A percentile compares a stretch with the other conserved stretches of the same genome.
These are phyloP conservation scores for Liposcelis brunnea DNA, from an alignment of 2,888 invertebrate species.

Conservation along the genomic window DNA sequence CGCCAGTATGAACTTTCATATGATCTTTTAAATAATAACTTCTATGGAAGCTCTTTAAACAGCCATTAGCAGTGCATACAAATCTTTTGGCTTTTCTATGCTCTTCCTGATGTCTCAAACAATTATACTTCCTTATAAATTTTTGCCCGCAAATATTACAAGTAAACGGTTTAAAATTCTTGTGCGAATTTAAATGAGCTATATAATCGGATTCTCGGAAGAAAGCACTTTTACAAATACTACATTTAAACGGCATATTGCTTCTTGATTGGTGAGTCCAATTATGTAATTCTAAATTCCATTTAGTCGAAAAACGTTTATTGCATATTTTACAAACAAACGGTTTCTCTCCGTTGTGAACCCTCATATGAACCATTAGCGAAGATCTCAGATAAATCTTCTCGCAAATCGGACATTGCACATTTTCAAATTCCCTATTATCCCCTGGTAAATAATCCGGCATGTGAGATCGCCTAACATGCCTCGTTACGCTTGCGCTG, in stretches of 20 bases:
- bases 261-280: conserved; percentile 77
- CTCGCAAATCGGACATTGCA: conserved; percentile 62
- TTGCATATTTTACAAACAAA: conserved; percentile 67
- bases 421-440: conserved; percentile 43
- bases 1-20: conserved; percentile 68
- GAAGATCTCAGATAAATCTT: conserved; percentile 62
- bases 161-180: conserved; percentile 65
- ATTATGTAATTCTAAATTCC: conserved; percentile 75
- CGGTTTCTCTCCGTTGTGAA: conserved; percentile 60
- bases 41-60: conserved; percentile 70
- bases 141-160: conserved; percentile 82
- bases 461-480: conserved; percentile 56
- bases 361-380: conserved; percentile 59
- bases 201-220: conserved; percentile 62
- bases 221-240: conserved; percentile 68
- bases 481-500: conserved; percentile 62
- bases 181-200: conserved; percentile 73
- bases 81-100: conserved; percentile 55
- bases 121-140: conserved; percentile 77
- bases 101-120: conserved; percentile 67
- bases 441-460: conserved; percentile 49
- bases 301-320: conserved; percentile 73
- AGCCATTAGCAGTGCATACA: conserved; percentile 51
- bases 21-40: conserved; percentile 79
- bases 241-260: conserved; percentile 71